These are phyloP conservation scores for Dysmachus trigonus DNA, from an alignment of 2,888 invertebrate genomes.

Conservation along the genomic window DNA sequence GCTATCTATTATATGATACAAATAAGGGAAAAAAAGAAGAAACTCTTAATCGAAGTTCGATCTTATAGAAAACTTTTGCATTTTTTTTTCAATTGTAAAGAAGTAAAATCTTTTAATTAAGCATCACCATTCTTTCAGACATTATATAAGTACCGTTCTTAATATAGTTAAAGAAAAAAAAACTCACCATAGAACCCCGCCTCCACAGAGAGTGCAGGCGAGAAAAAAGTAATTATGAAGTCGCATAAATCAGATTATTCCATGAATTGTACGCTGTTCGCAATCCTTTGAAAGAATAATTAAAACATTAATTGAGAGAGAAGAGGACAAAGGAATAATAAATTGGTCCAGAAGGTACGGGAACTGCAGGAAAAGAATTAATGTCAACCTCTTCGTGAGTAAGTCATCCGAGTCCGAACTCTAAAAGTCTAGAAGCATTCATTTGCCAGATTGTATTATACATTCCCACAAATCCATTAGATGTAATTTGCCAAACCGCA, in stretches of 20 bases:
- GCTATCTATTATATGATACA: no score
- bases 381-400: not conserved
- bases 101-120: not conserved
- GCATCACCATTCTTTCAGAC: not conserved
- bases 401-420: not conserved
- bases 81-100: not conserved
- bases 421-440: constrained; percentile 1
- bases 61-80: not conserved
- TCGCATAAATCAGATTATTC: not conserved
- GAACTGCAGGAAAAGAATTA: not conserved
- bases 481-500: constrained; percentile 37
- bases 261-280: not conserved
- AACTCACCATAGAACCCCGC: not conserved
- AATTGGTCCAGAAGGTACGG: not conserved
- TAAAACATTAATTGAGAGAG: not conserved
- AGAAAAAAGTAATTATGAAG: not conserved
- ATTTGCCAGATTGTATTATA: constrained; percentile 29
- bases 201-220: not conserved
- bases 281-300: not conserved
- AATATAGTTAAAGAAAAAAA: not conserved
- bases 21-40: no score
- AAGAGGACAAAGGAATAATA: not conserved
- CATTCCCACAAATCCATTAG: constrained; percentile 25
- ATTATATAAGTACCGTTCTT: not conserved
- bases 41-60: not conserved